phyloP scores from a whole-genome alignment of 2,113 vertebrate genomes.

The Ceyx cyanopectus region DNA sequence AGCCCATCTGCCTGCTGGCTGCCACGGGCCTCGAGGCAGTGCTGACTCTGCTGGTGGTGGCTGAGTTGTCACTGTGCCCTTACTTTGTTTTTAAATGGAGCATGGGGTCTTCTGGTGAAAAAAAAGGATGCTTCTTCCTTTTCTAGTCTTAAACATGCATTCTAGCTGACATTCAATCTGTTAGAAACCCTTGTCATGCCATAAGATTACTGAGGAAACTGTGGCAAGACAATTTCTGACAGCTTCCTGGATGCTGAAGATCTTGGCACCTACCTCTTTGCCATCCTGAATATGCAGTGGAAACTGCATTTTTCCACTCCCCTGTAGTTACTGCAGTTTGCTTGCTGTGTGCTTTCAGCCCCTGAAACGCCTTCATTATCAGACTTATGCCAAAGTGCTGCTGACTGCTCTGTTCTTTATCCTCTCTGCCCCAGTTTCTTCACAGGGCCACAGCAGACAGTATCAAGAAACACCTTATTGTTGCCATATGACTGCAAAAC shows the following conservation, averaged over 20 bases:
- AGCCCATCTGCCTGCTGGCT: neutral
- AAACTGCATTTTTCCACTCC: slow-evolving; percentile 39
- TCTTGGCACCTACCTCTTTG: slow-evolving; percentile 32
- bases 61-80: neutral
- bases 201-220: slow-evolving; percentile 54
- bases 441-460: neutral
- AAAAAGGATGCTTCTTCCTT: neutral
- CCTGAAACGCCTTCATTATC: slow-evolving; percentile 5
- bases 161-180: slow-evolving; percentile 8
- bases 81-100: neutral
- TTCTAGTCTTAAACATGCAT: neutral
- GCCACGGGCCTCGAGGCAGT: neutral
- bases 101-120: neutral
- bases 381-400: neutral
- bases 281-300: slow-evolving; percentile 37
- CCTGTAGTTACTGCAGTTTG: neutral
- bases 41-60: neutral
- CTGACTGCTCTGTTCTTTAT: neutral
- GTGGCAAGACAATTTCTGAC: slow-evolving; percentile 31
- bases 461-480: neutral
- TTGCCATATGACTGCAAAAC: neutral
- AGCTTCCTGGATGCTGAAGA: slow-evolving; percentile 42
- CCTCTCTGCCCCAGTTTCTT: neutral
- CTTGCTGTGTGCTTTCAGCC: slow-evolving; percentile 7
- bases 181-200: slow-evolving; percentile 32